These are phyloP conservation scores for Tenualosa thibaudeaui DNA, from an alignment of 2,797 vertebrate genomes.

Conservation along the genomic window DNA sequence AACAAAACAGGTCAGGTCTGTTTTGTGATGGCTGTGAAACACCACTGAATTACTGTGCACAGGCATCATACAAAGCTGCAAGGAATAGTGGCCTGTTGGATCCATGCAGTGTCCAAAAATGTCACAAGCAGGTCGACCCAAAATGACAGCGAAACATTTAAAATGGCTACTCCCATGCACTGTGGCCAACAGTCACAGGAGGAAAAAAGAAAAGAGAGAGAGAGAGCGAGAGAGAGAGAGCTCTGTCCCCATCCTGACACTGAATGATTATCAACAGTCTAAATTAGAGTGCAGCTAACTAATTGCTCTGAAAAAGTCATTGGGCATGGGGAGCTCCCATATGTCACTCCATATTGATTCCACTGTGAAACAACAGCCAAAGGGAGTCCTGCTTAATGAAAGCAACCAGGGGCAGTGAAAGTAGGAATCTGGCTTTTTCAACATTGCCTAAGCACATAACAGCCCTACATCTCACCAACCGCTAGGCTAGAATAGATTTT, in stretches of 20 bases:
- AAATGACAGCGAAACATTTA: background rate
- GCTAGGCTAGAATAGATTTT: background rate
- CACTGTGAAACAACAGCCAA: background rate
- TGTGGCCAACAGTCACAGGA: background rate
- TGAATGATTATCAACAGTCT: background rate
- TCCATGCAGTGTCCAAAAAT: background rate
- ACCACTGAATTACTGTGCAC: background rate
- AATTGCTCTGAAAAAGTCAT: slow-evolving; percentile 15
- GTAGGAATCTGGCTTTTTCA: background rate
- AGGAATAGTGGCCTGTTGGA: background rate
- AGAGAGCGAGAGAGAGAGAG: background rate
- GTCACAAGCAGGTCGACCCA: background rate
- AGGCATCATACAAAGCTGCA: background rate
- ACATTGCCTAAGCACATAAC: background rate
- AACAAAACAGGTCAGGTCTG: background rate
- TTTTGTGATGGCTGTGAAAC: background rate
- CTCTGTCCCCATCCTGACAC: background rate
- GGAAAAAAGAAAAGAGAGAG: background rate
- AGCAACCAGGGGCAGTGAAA: background rate
- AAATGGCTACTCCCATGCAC: background rate
- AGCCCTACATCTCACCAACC: background rate
- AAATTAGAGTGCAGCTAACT: slow-evolving; percentile 20
- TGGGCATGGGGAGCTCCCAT: background rate
- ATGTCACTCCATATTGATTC: background rate
- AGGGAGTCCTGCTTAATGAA: background rate